Base-by-base conservation (phyloP, 2,888 invertebrate genomes). In the Ferdinandea cuprea region DNA sequence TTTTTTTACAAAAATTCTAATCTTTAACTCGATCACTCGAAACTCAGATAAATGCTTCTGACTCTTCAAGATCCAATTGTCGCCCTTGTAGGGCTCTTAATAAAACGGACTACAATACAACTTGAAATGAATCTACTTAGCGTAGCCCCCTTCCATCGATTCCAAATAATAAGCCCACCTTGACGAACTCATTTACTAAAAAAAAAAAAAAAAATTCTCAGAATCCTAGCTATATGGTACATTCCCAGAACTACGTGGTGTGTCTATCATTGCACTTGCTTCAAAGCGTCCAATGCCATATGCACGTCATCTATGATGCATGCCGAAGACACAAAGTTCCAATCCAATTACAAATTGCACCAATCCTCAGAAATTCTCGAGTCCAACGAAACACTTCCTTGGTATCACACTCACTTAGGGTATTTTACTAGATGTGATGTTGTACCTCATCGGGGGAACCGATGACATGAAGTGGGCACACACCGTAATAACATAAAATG, bases 391-490 rank as follows among this genome's bases (percentile, higher is more conserved):
- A 74, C 48, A 58, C 61, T 80, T 80, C 68, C 79, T 74, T 25
- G 35, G 56, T 74, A 80, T 66, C 54, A 32, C 28, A 73, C 54
- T 56, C 35, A 50, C 28, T 37, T 28, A 40, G 11, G n/a, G 65
- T 35, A 1, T 15, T 15, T 6, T 44, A 6, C 21, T 32, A 17
- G 30, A 21, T 35, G 54, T 65, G 68, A 56, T 79, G 48, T 56
- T 73, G 61, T 61, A 42, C 13, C 61, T 19, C 52, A 54, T 32
- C 54, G 54, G 17, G 59, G 37, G 15, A 61, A 28, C 30, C 42
- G 8, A 76, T 63, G 76, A 69, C 69, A 69, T 77, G 69, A 77
- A 77, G 69, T 69, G 69, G 68, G 69, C 46, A 68, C 79, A 74
- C 59, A 72, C 44, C 66, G 59, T 54, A 73, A 66, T 32, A 80